Percentiles rank a stretch among this genome's conserved stretches.
These are phyloP conservation scores for Metellina segmentata DNA, from an alignment of 2,888 invertebrate species.

Conservation along the genomic window DNA sequence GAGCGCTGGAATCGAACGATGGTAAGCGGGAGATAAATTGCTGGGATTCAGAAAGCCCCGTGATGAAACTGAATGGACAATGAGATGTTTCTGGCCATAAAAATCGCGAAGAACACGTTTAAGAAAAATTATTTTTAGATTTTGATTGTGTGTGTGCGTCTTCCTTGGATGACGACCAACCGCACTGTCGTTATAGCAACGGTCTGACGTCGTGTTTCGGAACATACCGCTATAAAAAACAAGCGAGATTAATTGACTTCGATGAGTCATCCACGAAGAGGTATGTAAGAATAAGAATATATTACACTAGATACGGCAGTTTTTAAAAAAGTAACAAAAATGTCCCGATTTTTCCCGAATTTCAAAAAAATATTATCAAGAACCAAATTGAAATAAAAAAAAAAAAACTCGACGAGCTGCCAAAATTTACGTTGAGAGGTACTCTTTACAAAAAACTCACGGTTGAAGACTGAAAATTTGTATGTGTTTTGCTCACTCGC, in stretches of 20 bases:
- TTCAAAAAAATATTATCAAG: too few relatives aligned
- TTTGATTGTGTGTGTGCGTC: constrained; percentile 35
- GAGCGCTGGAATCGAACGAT: neutral
- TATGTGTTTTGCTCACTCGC: too few relatives aligned
- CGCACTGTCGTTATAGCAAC: neutral
- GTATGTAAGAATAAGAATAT: too few relatives aligned
- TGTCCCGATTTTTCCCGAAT: too few relatives aligned
- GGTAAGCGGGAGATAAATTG: neutral
- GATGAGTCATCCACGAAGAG: too few relatives aligned
- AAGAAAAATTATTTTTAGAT: constrained; percentile 44
- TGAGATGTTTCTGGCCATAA: constrained; percentile 6
- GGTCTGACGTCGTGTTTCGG: neutral
- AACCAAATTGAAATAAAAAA: too few relatives aligned
- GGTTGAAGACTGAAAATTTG: too few relatives aligned
- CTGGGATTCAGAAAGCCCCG: neutral
- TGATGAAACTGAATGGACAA: constrained; percentile 47
- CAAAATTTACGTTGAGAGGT: too few relatives aligned
- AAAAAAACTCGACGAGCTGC: too few relatives aligned
- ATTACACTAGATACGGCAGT: too few relatives aligned
- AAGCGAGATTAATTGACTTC: neutral
- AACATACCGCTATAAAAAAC: neutral
- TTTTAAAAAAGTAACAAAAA: too few relatives aligned
- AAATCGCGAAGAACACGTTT: constrained; percentile 22
- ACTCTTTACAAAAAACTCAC: too few relatives aligned
- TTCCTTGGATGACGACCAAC: constrained; percentile 38